Percentiles rank a stretch among this genome's conserved stretches.
Evolutionary conservation across 2,888 invertebrate species (phyloP).

Genomic region (Catocala sponsa): DNA sequence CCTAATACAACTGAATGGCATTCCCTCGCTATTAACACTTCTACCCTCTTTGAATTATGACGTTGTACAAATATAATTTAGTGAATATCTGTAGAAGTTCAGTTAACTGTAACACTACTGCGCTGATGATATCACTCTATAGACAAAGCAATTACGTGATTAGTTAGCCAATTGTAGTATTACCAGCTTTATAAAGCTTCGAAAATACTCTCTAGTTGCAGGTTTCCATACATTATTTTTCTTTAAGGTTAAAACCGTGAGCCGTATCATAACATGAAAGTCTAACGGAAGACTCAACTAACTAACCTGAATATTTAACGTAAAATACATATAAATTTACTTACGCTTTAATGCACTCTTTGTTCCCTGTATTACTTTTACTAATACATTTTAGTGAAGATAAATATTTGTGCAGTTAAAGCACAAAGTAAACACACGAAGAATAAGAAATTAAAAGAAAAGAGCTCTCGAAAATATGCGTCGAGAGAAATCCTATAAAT

Average conservation of each 20-base stretch:
- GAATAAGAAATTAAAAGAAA: constrained; percentile 54
- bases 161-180: no score
- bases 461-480: constrained; percentile 51
- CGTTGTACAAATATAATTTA: neutral
- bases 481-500: constrained; percentile 67
- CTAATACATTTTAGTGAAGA: constrained; percentile 26
- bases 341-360: neutral
- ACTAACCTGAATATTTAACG: no score
- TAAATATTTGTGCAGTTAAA: constrained; percentile 39
- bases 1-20: constrained; percentile 37
- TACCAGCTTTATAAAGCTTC: no score
- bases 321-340: constrained; percentile 2
- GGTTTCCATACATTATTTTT: no score
- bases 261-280: no score
- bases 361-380: neutral
- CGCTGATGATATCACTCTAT: no score
- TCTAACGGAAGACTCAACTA: no score
- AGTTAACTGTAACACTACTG: no score
- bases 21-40: constrained; percentile 37
- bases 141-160: no score
- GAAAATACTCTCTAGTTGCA: no score
- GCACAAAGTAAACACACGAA: constrained; percentile 42
- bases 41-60: constrained; percentile 34
- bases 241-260: no score
- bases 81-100: no score